Evolutionary conservation across 1,140 invertebrate species (phyloP).

Genomic region (Thaumatotibia leucotreta): DNA sequence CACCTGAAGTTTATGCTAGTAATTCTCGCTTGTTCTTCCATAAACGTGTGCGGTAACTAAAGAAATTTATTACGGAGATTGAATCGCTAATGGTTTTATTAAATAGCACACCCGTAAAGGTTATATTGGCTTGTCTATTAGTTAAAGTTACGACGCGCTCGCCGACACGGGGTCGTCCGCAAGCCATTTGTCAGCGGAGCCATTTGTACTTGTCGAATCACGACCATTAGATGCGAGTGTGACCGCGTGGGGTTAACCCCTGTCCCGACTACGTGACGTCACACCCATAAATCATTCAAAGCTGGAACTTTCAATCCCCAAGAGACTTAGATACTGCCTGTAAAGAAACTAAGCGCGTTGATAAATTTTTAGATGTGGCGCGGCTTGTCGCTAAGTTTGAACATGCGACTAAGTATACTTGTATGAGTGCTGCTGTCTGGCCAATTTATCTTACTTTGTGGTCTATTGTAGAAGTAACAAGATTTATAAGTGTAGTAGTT

Average conservation of each 20-base stretch:
- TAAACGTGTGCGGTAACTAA: background rate
- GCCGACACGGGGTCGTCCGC: conserved; percentile 59
- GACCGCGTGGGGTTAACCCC: conserved; percentile 60
- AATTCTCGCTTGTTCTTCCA: background rate
- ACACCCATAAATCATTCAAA: conserved; percentile 17
- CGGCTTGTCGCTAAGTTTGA: conserved; percentile 30
- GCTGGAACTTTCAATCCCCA: conserved; percentile 10
- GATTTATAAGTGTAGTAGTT: conserved; percentile 66
- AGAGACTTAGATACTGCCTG: conserved; percentile 15
- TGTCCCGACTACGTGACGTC: conserved; percentile 40
- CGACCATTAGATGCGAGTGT: conserved; percentile 72
- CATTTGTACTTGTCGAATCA: conserved; percentile 76
- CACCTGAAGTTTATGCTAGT: background rate
- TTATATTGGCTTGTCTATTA: conserved; percentile 53
- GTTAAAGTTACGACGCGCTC: conserved; percentile 56
- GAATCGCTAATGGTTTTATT: conserved; percentile 46
- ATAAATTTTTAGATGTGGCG: conserved; percentile 24
- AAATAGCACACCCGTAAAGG: conserved; percentile 46
- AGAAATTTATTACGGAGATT: conserved; percentile 26
- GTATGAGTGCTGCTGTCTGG: conserved; percentile 56
- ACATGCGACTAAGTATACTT: conserved; percentile 58
- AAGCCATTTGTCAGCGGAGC: conserved; percentile 69
- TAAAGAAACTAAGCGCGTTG: background rate
- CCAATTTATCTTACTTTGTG: conserved; percentile 72
- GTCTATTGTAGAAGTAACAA: conserved; percentile 57